These are phyloP conservation scores for Emydoidea blandingii DNA, from an alignment of 2,797 vertebrate genomes.

Conservation along the genomic window DNA sequence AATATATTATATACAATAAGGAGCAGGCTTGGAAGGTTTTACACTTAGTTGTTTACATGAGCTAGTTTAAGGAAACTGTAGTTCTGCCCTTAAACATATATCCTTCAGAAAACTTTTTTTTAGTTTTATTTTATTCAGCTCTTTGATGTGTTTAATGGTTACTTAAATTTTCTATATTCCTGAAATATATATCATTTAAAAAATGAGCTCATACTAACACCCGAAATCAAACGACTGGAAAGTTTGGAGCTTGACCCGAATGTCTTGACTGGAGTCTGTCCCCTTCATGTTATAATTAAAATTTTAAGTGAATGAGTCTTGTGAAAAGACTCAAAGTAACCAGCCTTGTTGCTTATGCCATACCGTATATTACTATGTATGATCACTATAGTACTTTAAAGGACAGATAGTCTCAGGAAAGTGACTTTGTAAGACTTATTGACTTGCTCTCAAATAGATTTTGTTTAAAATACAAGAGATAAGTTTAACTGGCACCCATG, in stretches of 20 bases:
- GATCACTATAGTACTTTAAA: neutral
- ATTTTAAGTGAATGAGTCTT: neutral
- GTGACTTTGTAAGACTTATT: neutral
- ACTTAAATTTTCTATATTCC: neutral
- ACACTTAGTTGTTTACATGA: neutral
- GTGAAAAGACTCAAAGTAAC: neutral
- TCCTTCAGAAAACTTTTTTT: neutral
- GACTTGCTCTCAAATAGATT: neutral
- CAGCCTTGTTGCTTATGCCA: neutral
- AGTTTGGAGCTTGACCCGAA: neutral
- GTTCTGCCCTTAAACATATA: neutral
- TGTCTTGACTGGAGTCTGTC: neutral
- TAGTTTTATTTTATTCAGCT: neutral
- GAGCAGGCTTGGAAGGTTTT: neutral
- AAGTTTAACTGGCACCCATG: neutral
- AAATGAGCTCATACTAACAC: neutral
- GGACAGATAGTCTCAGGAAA: neutral
- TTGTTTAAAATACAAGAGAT: neutral
- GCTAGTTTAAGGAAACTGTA: neutral
- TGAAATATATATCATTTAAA: neutral
- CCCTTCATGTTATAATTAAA: neutral
- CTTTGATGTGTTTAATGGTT: neutral
- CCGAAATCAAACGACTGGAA: rapidly evolving
- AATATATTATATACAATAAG: neutral
- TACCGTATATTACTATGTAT: neutral